Evolutionary conservation across 2,888 invertebrate genomes (phyloP).

Genomic region (Eupeodes latifasciatus): DNA sequence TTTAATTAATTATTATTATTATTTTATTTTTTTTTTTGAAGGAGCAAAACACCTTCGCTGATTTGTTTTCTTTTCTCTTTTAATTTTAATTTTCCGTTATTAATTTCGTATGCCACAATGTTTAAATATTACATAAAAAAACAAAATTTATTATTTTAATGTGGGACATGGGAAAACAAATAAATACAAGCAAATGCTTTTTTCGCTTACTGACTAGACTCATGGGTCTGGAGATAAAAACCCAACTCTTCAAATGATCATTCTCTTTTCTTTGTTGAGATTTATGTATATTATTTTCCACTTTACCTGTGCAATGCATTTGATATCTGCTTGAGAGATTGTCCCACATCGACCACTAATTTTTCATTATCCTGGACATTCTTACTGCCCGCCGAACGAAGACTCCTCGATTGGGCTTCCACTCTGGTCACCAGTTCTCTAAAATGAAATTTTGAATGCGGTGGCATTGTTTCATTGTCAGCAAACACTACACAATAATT

Average conservation of each 20-base stretch:
- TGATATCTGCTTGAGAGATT: constrained; percentile 84
- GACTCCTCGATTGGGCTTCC: constrained; percentile 88
- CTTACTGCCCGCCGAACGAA: constrained; percentile 89
- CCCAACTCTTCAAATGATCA: constrained; percentile 34
- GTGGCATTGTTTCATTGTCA: constrained; percentile 90
- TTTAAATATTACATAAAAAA: constrained; percentile 44
- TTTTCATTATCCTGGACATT: constrained; percentile 89
- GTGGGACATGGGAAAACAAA: constrained; percentile 45
- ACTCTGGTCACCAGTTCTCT: constrained; percentile 90
- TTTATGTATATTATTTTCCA: constrained; percentile 18
- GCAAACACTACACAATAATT: constrained; percentile 93
- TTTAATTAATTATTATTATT: background rate
- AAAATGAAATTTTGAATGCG: constrained; percentile 95
- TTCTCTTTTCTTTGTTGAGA: constrained; percentile 3
- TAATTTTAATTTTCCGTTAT: constrained; percentile 30
- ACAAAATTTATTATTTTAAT: constrained; percentile 17
- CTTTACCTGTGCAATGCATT: constrained; percentile 84
- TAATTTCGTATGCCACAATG: constrained; percentile 58
- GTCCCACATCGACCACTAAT: constrained; percentile 88
- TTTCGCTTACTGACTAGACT: constrained; percentile 76
- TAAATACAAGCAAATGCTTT: constrained; percentile 62
- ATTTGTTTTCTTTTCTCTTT: constrained; percentile 24
- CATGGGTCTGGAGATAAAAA: constrained; percentile 22
- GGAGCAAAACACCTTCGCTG: constrained; percentile 5
- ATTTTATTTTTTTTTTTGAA: constrained; percentile 15